phyloP scores from a whole-genome alignment of 2,888 invertebrate species.

The Folsomia manolachei region DNA sequence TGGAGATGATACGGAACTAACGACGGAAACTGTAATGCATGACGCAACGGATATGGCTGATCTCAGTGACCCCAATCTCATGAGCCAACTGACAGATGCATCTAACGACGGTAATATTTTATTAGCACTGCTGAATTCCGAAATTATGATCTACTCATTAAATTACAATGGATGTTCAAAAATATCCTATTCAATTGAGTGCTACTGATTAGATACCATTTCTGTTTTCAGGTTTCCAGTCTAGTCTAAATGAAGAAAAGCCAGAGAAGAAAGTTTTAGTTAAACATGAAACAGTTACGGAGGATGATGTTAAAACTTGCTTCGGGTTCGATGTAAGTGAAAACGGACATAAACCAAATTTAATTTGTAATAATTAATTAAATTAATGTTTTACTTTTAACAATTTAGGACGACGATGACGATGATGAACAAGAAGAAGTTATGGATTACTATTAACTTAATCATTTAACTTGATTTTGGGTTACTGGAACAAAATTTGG shows the following conservation, averaged over 20 bases:
- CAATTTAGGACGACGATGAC: slow-evolving; percentile 11
- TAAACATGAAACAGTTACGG: slow-evolving; percentile 55
- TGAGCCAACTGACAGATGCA: slow-evolving; percentile 46
- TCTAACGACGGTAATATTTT: slow-evolving; percentile 29
- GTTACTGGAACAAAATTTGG: no score
- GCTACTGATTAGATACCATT: not conserved
- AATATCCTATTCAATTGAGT: not conserved
- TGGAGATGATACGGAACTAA: slow-evolving; percentile 56
- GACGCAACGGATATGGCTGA: slow-evolving; percentile 55
- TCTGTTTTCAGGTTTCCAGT: slow-evolving; percentile 54
- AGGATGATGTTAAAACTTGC: slow-evolving; percentile 73
- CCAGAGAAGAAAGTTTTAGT: slow-evolving; percentile 52
- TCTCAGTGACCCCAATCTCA: slow-evolving; percentile 47
- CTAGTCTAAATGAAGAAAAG: slow-evolving; percentile 44
- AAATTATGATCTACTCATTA: no score
- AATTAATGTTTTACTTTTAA: not conserved
- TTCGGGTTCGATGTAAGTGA: slow-evolving; percentile 78
- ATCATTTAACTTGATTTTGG: no score
- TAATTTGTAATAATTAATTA: slow-evolving; percentile 11
- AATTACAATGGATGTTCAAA: not conserved
- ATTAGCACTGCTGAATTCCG: no score
- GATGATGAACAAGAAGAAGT: slow-evolving; percentile 6
- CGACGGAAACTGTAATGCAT: slow-evolving; percentile 56
- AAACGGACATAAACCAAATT: no score
- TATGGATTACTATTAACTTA: not conserved